Percentiles rank a stretch among this genome's conserved stretches.
These are phyloP conservation scores for Pseudeuparius sepicola DNA, from an alignment of 2,888 invertebrate genomes.

Conservation along the genomic window DNA sequence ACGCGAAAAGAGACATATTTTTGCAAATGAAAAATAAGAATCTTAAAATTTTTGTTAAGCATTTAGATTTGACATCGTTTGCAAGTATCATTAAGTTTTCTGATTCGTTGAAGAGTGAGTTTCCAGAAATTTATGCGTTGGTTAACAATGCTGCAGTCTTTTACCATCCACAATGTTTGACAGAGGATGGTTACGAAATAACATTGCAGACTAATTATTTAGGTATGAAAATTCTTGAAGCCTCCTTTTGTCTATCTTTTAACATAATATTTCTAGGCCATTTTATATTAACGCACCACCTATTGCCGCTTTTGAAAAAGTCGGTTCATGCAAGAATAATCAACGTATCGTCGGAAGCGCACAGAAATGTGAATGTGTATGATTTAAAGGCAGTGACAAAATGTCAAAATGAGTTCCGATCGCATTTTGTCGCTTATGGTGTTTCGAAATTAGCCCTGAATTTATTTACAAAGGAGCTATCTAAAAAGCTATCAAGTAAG, in stretches of 20 bases:
- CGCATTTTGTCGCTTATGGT: constrained; percentile 36
- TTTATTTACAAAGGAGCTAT: constrained; percentile 35
- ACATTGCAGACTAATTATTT: constrained; percentile 48
- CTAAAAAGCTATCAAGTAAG: constrained; percentile 34
- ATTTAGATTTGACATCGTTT: constrained; percentile 36
- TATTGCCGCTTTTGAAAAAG: constrained; percentile 37
- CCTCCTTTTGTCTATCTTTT: too few relatives aligned
- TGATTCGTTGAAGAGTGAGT: constrained; percentile 32
- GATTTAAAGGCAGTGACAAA: constrained; percentile 32
- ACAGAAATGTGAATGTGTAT: constrained; percentile 33
- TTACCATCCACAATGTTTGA: constrained; percentile 41
- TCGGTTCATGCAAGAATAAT: constrained; percentile 39
- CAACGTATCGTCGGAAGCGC: constrained; percentile 41
- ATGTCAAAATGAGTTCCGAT: constrained; percentile 31
- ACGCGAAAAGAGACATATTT: constrained; percentile 39
- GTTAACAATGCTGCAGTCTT: constrained; percentile 48
- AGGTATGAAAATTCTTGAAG: constrained; percentile 36
- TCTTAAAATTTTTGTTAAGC: constrained; percentile 31
- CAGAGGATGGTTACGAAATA: constrained; percentile 43
- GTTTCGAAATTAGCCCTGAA: constrained; percentile 37
- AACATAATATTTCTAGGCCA: too few relatives aligned
- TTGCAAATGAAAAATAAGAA: constrained; percentile 25
- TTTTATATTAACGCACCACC: constrained; percentile 40
- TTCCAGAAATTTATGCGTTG: constrained; percentile 37
- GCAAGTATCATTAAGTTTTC: constrained; percentile 35